phyloP scores from a whole-genome alignment of 2,888 invertebrate genomes.

The Lysandra coridon region DNA sequence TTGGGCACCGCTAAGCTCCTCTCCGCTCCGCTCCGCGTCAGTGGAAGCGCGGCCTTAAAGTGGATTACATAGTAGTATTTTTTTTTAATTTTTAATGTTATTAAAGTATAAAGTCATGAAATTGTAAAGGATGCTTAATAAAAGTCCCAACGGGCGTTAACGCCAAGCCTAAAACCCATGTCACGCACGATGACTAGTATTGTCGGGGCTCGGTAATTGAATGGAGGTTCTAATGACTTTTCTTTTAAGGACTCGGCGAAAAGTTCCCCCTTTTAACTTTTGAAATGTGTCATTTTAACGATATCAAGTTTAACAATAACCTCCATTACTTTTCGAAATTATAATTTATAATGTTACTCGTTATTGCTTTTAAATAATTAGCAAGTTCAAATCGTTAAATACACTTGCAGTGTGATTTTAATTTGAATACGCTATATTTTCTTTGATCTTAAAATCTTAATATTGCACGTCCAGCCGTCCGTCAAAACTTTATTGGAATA shows the following conservation, averaged over 20 bases:
- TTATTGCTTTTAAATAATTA: not conserved
- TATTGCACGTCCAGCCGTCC: not conserved
- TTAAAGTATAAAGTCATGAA: not conserved
- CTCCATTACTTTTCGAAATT: not conserved
- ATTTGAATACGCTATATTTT: not conserved
- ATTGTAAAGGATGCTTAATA: not conserved
- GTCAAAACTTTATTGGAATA: slow-evolving; percentile 10
- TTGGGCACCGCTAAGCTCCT: too few relatives aligned
- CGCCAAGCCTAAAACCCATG: not conserved
- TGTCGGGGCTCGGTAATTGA: not conserved
- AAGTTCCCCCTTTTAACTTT: not conserved
- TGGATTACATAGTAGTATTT: not conserved
- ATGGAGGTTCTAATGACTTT: slow-evolving; percentile 7
- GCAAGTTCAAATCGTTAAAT: not conserved
- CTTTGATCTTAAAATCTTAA: not conserved
- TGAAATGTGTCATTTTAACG: slow-evolving; percentile 21
- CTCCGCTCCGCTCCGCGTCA: too few relatives aligned
- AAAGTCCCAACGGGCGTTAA: not conserved
- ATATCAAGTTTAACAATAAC: slow-evolving; percentile 11
- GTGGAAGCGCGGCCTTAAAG: too few relatives aligned
- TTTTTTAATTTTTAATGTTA: not conserved
- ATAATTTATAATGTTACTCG: not conserved
- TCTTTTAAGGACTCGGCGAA: not conserved
- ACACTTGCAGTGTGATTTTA: not conserved
- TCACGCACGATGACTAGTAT: slow-evolving; percentile 14